Evolutionary conservation across 2,113 vertebrate genomes (phyloP), one percentile per base, ranked within the genome.

Genomic region (Gymnogyps californianus): DNA sequence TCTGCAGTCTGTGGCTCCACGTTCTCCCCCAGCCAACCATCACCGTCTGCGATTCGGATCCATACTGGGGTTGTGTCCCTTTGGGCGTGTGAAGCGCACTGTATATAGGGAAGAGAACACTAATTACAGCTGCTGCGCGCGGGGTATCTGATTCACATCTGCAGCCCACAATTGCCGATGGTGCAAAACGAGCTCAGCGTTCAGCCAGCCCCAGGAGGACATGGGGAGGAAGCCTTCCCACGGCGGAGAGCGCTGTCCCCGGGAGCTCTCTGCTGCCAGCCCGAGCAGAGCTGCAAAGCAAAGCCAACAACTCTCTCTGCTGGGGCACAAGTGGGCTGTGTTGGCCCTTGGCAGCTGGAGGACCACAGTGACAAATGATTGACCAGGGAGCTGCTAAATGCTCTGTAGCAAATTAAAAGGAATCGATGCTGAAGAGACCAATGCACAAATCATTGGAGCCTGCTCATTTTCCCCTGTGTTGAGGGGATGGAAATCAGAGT

Each of bases 71-170:
- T 21, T 5, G 8, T 12, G 79, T 65, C 58, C 86, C 86, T 79
- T 36, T 28, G 91, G 83, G 57, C 16, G 1, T 4, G 55, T 2
- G 11, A 34, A 84, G 40, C 8, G 4, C 4, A 10, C 38, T 17
- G 46, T 7, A 0, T 21, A 5, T 6, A 49, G 52, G 59, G 74
- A 57, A 67, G 38, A 36, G 87, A 26, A 19, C 66, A 3, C 31
- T 4, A 6, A 22, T 6, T 22, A 14, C 40, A 44, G 55, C 34
- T 36, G 0, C 34, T 28, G 29, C 6, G 1, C 2, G 0, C 2
- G 3, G 42, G 42, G 32, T 19, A 6, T 7, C 15, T 4, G 18
- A 4, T 24, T 25, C 3, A 2, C 54, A 13, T 16, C 52, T 12
- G 17, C 85, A 29, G 59, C 75, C 25, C 51, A 0, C 3, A 2